phyloP scores from a whole-genome alignment of 2,113 vertebrate species.

The Urocolius indicus region DNA sequence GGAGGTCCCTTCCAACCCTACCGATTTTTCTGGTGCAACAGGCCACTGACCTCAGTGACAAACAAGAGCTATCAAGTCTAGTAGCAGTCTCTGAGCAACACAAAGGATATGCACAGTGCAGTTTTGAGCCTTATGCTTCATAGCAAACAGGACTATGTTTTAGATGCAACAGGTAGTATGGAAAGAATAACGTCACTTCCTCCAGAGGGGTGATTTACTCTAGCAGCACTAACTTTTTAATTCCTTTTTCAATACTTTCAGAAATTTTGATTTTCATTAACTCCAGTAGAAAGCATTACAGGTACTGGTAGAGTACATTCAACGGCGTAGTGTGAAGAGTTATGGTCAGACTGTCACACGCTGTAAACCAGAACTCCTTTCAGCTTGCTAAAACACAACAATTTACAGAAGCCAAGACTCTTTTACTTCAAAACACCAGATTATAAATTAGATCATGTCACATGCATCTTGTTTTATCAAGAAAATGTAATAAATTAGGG shows the following conservation, averaged over 20 bases:
- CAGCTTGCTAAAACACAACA: not conserved
- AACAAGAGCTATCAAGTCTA: not conserved
- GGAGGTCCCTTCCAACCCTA: too few species aligned
- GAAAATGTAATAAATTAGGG: not conserved
- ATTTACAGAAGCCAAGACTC: not conserved
- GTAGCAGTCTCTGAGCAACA: not conserved
- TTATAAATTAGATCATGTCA: not conserved
- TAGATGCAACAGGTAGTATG: not conserved
- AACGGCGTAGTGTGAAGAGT: not conserved
- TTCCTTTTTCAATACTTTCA: not conserved
- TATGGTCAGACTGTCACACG: not conserved
- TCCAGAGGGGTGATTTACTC: not conserved
- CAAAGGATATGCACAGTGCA: not conserved
- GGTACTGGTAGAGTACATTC: not conserved
- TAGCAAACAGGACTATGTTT: not conserved
- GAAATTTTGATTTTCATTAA: not conserved
- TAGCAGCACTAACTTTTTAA: not conserved
- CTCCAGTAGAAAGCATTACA: not conserved
- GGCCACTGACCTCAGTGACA: fast-evolving
- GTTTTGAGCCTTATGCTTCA: not conserved
- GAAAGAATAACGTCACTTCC: not conserved
- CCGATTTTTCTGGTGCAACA: not conserved
- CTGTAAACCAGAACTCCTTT: not conserved
- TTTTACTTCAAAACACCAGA: not conserved
- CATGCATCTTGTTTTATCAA: not conserved